These are phyloP conservation scores for Ceratina australensis DNA, from an alignment of 1,140 invertebrate species.

Conservation along the genomic window DNA sequence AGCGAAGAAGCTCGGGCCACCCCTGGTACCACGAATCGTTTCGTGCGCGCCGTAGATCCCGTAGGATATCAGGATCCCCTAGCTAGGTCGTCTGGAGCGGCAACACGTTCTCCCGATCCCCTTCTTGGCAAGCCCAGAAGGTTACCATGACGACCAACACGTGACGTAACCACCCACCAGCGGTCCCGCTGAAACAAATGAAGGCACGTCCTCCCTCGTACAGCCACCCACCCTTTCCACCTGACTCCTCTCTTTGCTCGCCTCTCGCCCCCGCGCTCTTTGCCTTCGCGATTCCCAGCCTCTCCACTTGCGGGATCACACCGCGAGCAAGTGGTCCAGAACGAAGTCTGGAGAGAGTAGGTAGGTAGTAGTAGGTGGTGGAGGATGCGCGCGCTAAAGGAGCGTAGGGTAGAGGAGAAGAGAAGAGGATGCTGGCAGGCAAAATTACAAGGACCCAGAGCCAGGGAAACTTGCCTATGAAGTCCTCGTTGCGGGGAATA, in stretches of 20 bases:
- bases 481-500: conserved; percentile 48
- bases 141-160: conserved; percentile 78
- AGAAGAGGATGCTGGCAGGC: conserved; percentile 61
- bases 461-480: conserved; percentile 37
- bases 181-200: conserved; percentile 79
- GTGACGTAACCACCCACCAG: conserved; percentile 77
- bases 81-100: conserved; percentile 70
- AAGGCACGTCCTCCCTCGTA: conserved; percentile 76
- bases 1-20: neutral
- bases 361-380: neutral
- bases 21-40: conserved; percentile 21
- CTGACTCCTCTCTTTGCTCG: conserved; percentile 3
- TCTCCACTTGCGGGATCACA: conserved; percentile 71
- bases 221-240: conserved; percentile 31
- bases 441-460: conserved; percentile 54
- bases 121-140: conserved; percentile 74
- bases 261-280: conserved; percentile 3
- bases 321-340: conserved; percentile 67
- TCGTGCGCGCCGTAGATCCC: conserved; percentile 52
- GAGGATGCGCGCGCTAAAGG: conserved; percentile 58
- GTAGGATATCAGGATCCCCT: conserved; percentile 57
- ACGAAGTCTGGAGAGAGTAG: conserved; percentile 47
- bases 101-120: conserved; percentile 75
- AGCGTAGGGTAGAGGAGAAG: conserved; percentile 32
- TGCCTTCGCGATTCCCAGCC: conserved; percentile 52